phyloP scores from a whole-genome alignment of 2,797 vertebrate species.

The Arremon aurantiirostris region DNA sequence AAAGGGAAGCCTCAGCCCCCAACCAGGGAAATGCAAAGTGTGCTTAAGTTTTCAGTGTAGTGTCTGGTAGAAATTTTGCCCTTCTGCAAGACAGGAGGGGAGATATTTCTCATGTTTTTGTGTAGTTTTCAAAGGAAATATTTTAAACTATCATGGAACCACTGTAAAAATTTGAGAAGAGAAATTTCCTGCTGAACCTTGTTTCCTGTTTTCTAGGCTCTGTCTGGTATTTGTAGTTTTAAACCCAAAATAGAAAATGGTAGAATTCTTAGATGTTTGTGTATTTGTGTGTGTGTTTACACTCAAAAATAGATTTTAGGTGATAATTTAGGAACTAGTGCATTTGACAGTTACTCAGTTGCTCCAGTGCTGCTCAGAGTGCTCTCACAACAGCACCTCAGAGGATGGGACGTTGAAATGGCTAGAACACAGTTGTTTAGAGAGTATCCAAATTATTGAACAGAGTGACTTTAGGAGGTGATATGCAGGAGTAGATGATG shows the following conservation, averaged over 20 bases:
- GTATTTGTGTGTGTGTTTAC: neutral
- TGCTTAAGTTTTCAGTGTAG: neutral
- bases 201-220: constrained; percentile 60
- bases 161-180: neutral
- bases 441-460: neutral
- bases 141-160: neutral
- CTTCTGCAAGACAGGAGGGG: constrained; percentile 21
- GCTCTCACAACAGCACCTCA: neutral
- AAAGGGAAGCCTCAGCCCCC: constrained; percentile 58
- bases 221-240: constrained; percentile 7
- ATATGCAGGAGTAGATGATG: neutral
- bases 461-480: neutral
- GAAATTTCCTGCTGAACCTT: constrained; percentile 72
- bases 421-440: neutral
- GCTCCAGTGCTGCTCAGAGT: neutral
- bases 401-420: neutral
- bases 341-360: neutral
- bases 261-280: constrained; percentile 24
- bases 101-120: neutral
- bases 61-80: constrained; percentile 16
- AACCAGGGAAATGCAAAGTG: neutral
- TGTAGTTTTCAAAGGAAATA: constrained; percentile 22
- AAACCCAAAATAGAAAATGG: neutral
- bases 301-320: constrained; percentile 9
- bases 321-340: neutral